These are phyloP conservation scores for Dolichallabes microphthalmus DNA, from an alignment of 2,113 vertebrate species.

Conservation along the genomic window DNA sequence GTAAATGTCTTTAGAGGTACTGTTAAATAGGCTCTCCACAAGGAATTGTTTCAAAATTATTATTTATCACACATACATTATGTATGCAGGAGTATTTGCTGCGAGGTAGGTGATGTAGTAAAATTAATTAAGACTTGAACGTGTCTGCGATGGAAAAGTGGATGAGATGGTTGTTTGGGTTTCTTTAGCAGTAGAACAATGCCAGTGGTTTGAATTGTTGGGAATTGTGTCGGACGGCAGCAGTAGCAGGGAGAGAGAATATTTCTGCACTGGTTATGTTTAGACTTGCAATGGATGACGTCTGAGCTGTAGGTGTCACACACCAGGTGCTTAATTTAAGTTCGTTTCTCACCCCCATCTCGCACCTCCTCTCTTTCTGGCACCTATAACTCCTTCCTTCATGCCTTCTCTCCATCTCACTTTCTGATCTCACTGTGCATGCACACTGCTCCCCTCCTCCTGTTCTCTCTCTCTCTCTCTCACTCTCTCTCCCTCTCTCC, in stretches of 20 bases:
- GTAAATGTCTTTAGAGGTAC: neutral
- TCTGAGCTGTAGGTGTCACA: slow-evolving; percentile 42
- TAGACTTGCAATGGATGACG: slow-evolving; percentile 42
- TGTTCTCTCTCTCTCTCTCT: slow-evolving; percentile 34
- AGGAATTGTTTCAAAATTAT: neutral
- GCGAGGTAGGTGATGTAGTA: neutral
- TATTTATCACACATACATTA: neutral
- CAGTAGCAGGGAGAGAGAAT: neutral
- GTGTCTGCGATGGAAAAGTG: neutral
- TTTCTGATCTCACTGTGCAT: slow-evolving; percentile 33
- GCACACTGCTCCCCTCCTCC: slow-evolving; percentile 34
- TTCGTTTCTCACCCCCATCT: slow-evolving; percentile 58
- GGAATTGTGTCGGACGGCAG: neutral
- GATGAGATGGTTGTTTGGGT: neutral
- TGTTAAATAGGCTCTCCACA: neutral
- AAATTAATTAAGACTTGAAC: neutral
- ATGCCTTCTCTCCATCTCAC: slow-evolving; percentile 64
- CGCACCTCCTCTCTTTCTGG: slow-evolving; percentile 65
- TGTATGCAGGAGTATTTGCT: neutral
- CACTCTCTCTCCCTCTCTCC: slow-evolving; percentile 42
- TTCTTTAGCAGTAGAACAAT: neutral
- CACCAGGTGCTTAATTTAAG: slow-evolving; percentile 65
- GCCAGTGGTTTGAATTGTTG: neutral
- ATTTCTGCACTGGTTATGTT: slow-evolving; percentile 32
- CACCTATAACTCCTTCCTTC: slow-evolving; percentile 61